Conservation (phyloP, 2,888 invertebrate genomes). For the Drosophila cognata region DNA sequence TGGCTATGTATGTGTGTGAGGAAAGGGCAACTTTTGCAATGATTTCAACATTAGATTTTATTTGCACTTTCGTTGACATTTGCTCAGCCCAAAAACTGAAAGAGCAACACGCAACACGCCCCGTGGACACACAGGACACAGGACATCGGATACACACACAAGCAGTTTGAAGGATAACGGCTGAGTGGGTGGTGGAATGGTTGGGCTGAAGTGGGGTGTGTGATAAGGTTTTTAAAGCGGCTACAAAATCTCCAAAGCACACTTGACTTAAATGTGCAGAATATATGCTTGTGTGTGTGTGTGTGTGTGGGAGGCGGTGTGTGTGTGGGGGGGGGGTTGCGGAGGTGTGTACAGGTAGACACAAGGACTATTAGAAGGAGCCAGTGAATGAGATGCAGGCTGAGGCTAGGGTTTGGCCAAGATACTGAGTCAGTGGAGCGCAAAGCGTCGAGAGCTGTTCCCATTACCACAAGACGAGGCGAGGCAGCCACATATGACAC, state of each 20-base stretch:
- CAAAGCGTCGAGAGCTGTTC: constrained; percentile 49
- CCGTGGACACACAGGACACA: constrained; percentile 8
- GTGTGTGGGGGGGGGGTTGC: background rate
- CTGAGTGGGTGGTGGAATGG: background rate
- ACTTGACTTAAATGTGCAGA: constrained; percentile 77
- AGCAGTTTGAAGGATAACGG: constrained; percentile 1
- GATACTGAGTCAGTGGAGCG: constrained; percentile 49
- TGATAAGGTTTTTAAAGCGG: constrained; percentile 64
- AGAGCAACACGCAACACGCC: constrained; percentile 45
- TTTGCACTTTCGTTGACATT: constrained; percentile 81
- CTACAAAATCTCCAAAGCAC: constrained; percentile 80
- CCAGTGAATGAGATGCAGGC: constrained; percentile 12
- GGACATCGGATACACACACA: background rate
- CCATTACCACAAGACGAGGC: constrained; percentile 52
- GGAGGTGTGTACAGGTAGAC: constrained; percentile 20
- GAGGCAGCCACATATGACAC: constrained; percentile 74
- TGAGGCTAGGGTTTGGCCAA: background rate
- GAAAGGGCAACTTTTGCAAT: constrained; percentile 72
- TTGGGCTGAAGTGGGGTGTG: background rate
- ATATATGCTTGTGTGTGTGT: constrained; percentile 26
- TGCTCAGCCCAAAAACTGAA: constrained; percentile 62
- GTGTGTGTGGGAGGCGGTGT: background rate
- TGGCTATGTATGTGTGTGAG: constrained; percentile 15
- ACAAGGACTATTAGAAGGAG: constrained; percentile 38
- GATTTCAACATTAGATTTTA: constrained; percentile 81